phyloP scores from a whole-genome alignment of 2,888 invertebrate species.

The Exephanes ischioxanthus region DNA sequence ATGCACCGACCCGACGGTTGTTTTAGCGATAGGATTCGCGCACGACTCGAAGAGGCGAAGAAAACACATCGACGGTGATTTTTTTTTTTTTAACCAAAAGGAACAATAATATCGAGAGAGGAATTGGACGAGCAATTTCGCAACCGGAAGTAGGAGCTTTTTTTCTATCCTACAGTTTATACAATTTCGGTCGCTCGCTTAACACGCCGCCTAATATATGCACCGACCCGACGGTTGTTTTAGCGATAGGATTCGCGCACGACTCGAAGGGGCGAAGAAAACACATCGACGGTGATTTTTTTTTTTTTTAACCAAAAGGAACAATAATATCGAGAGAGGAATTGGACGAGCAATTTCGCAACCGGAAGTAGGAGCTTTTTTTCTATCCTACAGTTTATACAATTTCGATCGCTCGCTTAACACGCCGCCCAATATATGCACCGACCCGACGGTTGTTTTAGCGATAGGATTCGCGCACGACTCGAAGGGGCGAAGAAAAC shows the following conservation, averaged over 20 bases:
- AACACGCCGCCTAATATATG: constrained; percentile 70
- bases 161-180: too few relatives aligned
- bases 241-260: constrained; percentile 72
- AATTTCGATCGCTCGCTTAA: constrained; percentile 66
- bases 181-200: constrained; percentile 50
- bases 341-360: too few relatives aligned
- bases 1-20: constrained; percentile 81
- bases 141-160: too few relatives aligned
- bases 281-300: constrained; percentile 13
- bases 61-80: constrained; percentile 19
- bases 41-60: constrained; percentile 49
- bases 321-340: too few relatives aligned
- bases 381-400: too few relatives aligned
- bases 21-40: constrained; percentile 76
- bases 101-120: too few relatives aligned
- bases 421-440: constrained; percentile 73
- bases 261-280: constrained; percentile 37
- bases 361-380: too few relatives aligned
- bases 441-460: constrained; percentile 82
- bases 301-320: too few relatives aligned
- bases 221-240: constrained; percentile 82
- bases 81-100: not conserved
- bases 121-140: too few relatives aligned
- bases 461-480: constrained; percentile 69
- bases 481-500: constrained; percentile 33